phyloP scores from a whole-genome alignment of 1,140 invertebrate species.

The Callitettix versicolor region DNA sequence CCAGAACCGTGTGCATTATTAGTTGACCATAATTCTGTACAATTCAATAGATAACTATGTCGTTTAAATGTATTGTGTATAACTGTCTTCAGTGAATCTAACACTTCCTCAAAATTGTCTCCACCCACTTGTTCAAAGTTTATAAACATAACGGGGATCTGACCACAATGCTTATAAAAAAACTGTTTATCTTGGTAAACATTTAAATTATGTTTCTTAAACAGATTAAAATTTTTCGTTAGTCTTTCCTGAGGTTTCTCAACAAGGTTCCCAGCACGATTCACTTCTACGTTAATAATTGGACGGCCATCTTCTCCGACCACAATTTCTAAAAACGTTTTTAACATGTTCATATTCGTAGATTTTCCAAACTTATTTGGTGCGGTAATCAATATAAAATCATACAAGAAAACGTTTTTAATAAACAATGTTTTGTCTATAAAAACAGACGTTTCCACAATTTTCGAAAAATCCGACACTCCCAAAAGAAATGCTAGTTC shows the following conservation, averaged over 20 bases:
- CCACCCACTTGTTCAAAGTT: neutral
- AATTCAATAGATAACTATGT: neutral
- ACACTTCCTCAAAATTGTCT: neutral
- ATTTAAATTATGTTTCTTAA: neutral
- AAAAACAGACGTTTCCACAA: neutral
- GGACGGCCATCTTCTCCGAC: neutral
- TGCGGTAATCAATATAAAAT: neutral
- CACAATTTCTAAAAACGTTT: neutral
- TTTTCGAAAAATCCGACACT: neutral
- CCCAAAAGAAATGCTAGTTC: too few species aligned
- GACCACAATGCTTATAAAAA: neutral
- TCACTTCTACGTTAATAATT: too few species aligned
- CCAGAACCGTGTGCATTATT: neutral
- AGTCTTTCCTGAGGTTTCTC: neutral
- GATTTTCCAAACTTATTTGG: neutral
- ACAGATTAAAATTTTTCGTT: neutral
- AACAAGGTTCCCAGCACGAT: too few species aligned
- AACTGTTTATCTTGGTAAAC: neutral
- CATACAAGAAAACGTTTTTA: neutral
- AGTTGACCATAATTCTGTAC: neutral
- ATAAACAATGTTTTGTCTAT: neutral
- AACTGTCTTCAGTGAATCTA: neutral
- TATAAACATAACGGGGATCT: neutral
- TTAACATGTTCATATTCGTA: neutral
- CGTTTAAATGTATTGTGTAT: neutral